A percentile compares a stretch with the other conserved stretches of the same genome.
These are phyloP conservation scores for Torymus tubicola DNA, from an alignment of 2,888 invertebrate species.

Conservation along the genomic window DNA sequence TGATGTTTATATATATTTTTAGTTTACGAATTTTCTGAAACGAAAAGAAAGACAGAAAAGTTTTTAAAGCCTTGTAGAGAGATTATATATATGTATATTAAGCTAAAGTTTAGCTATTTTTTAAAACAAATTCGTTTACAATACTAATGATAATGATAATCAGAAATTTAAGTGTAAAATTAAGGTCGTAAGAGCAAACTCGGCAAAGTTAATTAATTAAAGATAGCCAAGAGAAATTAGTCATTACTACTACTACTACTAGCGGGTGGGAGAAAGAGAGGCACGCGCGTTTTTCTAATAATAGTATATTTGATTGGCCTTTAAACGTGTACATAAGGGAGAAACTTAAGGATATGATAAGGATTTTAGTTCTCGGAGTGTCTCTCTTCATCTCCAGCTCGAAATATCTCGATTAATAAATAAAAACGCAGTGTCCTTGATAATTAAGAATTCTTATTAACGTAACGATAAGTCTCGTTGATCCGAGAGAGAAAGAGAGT, in stretches of 20 bases:
- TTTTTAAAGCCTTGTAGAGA: conserved; percentile 9
- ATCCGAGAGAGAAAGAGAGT: conserved; percentile 45
- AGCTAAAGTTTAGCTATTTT: conserved; percentile 7
- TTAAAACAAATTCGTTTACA: conserved; percentile 7
- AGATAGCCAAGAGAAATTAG: conserved; percentile 28
- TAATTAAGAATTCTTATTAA: conserved; percentile 44
- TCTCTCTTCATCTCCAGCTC: conserved; percentile 48
- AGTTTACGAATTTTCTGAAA: too few species aligned
- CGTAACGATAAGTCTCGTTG: conserved; percentile 53
- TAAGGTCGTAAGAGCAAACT: conserved; percentile 19
- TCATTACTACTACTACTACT: conserved; percentile 4
- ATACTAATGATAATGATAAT: conserved; percentile 33
- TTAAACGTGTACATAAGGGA: conserved; percentile 28
- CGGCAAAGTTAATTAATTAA: conserved; percentile 34
- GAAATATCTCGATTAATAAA: conserved; percentile 40
- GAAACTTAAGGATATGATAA: conserved; percentile 22
- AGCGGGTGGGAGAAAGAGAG: background rate
- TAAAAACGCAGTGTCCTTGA: conserved; percentile 47
- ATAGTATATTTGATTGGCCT: conserved; percentile 22
- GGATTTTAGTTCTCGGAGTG: conserved; percentile 23
- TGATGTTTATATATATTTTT: background rate
- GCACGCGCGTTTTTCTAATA: too few species aligned
- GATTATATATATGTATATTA: background rate
- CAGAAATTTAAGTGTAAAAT: conserved; percentile 34
- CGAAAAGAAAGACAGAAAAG: background rate